A percentile compares a stretch with the other conserved stretches of the same genome.
Evolutionary conservation across 2,888 invertebrate species (phyloP).

Genomic region (Hoplodrina blanda): DNA sequence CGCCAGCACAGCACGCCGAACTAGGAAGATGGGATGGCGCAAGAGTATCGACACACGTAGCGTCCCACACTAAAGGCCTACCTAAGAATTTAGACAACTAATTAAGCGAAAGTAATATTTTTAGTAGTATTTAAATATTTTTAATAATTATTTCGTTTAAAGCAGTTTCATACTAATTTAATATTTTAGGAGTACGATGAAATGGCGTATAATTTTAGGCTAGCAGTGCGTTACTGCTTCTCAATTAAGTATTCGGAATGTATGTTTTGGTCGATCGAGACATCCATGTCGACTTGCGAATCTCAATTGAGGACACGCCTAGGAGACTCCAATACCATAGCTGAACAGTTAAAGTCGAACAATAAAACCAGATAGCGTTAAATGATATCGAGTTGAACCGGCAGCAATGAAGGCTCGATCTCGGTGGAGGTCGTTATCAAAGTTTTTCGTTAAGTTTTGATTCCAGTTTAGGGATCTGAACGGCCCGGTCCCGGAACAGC

Average conservation of each 20-base stretch:
- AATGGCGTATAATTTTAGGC: background rate
- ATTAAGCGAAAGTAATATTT: too few relatives aligned
- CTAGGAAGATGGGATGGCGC: too few relatives aligned
- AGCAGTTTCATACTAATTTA: too few relatives aligned
- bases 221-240: background rate
- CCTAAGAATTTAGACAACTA: too few relatives aligned
- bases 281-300: background rate
- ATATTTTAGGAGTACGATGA: background rate
- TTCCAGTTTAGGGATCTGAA: slow-evolving; percentile 50
- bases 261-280: background rate
- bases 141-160: too few relatives aligned
- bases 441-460: slow-evolving; percentile 62
- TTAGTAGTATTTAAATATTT: too few relatives aligned
- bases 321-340: background rate
- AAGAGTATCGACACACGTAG: too few relatives aligned
- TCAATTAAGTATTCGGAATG: background rate
- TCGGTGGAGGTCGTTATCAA: slow-evolving; percentile 53
- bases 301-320: background rate
- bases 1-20: too few relatives aligned
- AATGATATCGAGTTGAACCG: slow-evolving; percentile 51
- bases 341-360: slow-evolving; percentile 21
- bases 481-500: slow-evolving; percentile 21
- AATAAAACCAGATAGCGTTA: slow-evolving; percentile 60
- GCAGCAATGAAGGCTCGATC: slow-evolving; percentile 19
- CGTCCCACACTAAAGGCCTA: too few relatives aligned